Conservation (phyloP, 1,140 invertebrate genomes). For the Eurosta solidaginis region DNA sequence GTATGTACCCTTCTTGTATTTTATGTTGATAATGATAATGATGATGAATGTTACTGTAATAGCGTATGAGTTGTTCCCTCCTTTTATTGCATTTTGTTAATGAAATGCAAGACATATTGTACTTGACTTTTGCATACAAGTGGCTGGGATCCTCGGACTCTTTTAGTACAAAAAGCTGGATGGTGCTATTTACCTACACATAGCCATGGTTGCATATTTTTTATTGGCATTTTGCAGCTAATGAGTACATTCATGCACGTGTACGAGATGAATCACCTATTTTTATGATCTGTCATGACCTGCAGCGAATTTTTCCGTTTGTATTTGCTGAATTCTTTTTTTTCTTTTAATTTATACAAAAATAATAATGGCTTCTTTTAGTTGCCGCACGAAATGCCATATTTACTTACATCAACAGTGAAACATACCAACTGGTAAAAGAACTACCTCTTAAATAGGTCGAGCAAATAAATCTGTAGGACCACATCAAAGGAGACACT, state of each 20-base stretch:
- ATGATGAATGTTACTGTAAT: slow-evolving; percentile 20
- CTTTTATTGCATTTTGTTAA: neutral
- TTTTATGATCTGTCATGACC: neutral
- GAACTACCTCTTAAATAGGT: too few species aligned
- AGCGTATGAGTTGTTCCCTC: neutral
- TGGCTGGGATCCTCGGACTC: neutral
- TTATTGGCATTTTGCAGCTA: neutral
- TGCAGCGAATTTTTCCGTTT: slow-evolving; percentile 16
- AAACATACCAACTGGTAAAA: too few species aligned
- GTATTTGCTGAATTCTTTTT: neutral
- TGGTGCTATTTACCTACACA: neutral
- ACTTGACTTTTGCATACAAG: slow-evolving; percentile 18
- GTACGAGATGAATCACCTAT: neutral
- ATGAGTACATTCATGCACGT: neutral
- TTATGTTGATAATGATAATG: slow-evolving; percentile 19
- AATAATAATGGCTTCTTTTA: slow-evolving; percentile 3
- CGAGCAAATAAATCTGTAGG: too few species aligned
- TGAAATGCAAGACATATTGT: slow-evolving; percentile 4
- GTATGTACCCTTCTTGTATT: slow-evolving; percentile 13
- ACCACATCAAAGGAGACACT: too few species aligned
- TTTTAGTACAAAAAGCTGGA: neutral
- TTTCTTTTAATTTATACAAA: neutral
- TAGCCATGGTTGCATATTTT: neutral
- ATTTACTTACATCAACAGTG: too few species aligned
- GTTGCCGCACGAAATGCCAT: too few species aligned